These are phyloP conservation scores for Danaus plexippus DNA, from an alignment of 1,140 invertebrate genomes.

Conservation along the genomic window DNA sequence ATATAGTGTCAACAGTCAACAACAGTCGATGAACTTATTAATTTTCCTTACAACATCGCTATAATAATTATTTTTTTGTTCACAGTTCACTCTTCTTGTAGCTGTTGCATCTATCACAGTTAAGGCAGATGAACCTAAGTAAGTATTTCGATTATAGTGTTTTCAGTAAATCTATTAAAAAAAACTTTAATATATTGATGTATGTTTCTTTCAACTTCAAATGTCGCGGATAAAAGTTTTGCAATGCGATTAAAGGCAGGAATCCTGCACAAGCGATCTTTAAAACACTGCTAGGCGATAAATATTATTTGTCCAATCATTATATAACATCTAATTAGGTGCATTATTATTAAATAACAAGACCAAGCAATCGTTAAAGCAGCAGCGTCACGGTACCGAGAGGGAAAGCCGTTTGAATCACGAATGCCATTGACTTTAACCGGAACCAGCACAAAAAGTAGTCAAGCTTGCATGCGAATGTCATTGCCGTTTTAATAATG, in stretches of 20 bases:
- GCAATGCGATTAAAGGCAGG: background rate
- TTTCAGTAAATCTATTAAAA: no score
- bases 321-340: slow-evolving; percentile 8
- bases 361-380: slow-evolving; percentile 29
- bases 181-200: no score
- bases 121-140: slow-evolving; percentile 59
- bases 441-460: slow-evolving; percentile 45
- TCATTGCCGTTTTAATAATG: background rate
- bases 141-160: slow-evolving; percentile 24
- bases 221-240: no score
- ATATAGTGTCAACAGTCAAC: no score
- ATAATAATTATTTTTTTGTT: slow-evolving; percentile 22
- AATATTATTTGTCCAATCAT: no score
- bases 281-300: no score
- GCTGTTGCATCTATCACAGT: slow-evolving; percentile 49
- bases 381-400: slow-evolving; percentile 27
- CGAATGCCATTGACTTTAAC: slow-evolving; percentile 52
- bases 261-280: no score
- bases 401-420: slow-evolving; percentile 56
- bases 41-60: slow-evolving; percentile 1
- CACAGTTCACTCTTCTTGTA: slow-evolving; percentile 64
- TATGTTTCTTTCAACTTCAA: no score
- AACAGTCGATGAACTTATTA: background rate
- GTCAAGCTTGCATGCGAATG: slow-evolving; percentile 41
- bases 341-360: slow-evolving; percentile 31